Evolutionary conservation across 2,113 vertebrate species (phyloP), one percentile per base, ranked within the genome.

Genomic region (Pardalotus punctatus): DNA sequence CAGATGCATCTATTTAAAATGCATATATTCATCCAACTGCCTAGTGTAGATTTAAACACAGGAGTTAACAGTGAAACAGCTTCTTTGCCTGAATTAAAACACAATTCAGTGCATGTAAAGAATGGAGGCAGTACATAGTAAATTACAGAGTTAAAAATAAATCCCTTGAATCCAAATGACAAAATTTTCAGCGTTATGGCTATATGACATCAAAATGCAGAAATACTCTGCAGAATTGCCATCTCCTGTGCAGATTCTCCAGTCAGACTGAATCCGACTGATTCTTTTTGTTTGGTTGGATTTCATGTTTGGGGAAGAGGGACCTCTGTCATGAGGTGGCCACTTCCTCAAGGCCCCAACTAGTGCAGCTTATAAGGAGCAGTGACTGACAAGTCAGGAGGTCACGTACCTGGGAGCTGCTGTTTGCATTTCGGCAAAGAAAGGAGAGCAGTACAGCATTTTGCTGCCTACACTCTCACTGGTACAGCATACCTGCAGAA

Each of bases 1-100:
- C 73, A 81, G 62, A 90, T 47, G 90, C 12, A 50, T 65, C 78
- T 93, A 50, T 91, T 97, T 96, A 96, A 96, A 91, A 96, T 93
- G 84, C 81, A 94, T 85, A 48, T 85, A 94, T 93, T 96, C 81
- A 91, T 85, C 70, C 35, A 53, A 80, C 74, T 94, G 84, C 66
- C 54, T 80, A 35, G 40, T 24, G 48, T 47, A 90, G 29, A 82
- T 89, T 96, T 87, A 94, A 94, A 91, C 45, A 73, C 58, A 58
- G 53, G 53, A 89, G 53, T 89, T 87, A 88, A 85, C 50, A 87
- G 35, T 57, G 74, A 96, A 95, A 85, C 58, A 96, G 90, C 33
- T 54, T 90, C 74, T 96, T 93, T 91, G 45, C 40, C 50, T 88
- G 62, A 95, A 95, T 58, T 38, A 70, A 36, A 88, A 79, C 62